These are phyloP conservation scores for Cirrhinus mrigala DNA, from an alignment of 2,797 vertebrate genomes.

Conservation along the genomic window DNA sequence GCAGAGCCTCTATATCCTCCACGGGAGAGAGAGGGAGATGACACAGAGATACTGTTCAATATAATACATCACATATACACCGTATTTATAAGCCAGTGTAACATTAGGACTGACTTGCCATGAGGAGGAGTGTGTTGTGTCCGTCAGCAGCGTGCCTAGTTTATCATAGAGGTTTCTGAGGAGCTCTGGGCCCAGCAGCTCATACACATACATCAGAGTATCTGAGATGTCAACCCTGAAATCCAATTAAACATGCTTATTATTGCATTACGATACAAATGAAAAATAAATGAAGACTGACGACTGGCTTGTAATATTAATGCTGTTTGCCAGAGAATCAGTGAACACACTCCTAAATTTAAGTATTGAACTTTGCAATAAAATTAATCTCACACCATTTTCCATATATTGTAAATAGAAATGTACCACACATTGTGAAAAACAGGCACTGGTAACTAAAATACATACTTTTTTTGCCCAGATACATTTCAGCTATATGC, in stretches of 20 bases:
- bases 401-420: too few species aligned
- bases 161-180: slow-evolving; percentile 96
- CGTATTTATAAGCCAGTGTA: background rate
- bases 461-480: background rate
- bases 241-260: slow-evolving; percentile 25
- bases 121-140: slow-evolving; percentile 83
- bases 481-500: background rate
- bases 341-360: background rate
- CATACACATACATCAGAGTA: slow-evolving; percentile 98
- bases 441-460: background rate
- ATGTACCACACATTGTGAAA: background rate
- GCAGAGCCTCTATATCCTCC: slow-evolving; percentile 93
- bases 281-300: slow-evolving; percentile 5
- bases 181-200: slow-evolving; percentile 96
- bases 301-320: background rate
- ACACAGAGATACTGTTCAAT: background rate
- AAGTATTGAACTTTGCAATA: background rate
- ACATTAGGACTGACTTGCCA: slow-evolving; percentile 88
- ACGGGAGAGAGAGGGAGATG: slow-evolving; percentile 16
- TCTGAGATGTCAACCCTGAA: slow-evolving; percentile 97
- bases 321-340: background rate
- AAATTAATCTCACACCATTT: too few species aligned
- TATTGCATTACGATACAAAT: background rate
- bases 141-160: slow-evolving; percentile 90
- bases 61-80: background rate